phyloP scores from a whole-genome alignment of 1,140 invertebrate species.

The Bombus vancouverensis region DNA sequence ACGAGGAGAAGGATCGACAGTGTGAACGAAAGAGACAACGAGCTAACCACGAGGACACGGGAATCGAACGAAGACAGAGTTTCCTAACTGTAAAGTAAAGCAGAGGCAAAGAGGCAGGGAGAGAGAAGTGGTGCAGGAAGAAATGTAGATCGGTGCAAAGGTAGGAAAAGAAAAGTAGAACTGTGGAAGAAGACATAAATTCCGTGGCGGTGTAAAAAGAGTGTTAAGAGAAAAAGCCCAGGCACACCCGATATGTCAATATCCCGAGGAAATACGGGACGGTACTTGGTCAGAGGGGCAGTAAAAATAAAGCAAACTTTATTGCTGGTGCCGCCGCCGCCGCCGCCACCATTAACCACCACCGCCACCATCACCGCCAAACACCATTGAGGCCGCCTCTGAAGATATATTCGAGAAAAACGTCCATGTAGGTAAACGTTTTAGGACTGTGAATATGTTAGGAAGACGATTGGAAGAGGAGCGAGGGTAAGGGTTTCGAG shows the following conservation, averaged over 20 bases:
- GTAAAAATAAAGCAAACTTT: constrained; percentile 79
- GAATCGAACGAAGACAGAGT: background rate
- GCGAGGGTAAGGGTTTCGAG: constrained; percentile 27
- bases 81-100: background rate
- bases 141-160: constrained; percentile 36
- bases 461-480: background rate
- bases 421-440: constrained; percentile 35
- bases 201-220: constrained; percentile 68
- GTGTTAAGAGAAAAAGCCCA: constrained; percentile 70
- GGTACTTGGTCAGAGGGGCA: constrained; percentile 72
- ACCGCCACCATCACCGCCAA: constrained; percentile 13
- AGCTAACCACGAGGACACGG: background rate
- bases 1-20: background rate
- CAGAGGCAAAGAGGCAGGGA: no score
- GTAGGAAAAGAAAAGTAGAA: background rate
- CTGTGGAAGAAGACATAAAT: constrained; percentile 71
- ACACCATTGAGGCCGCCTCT: constrained; percentile 12
- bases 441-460: constrained; percentile 27
- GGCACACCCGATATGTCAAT: constrained; percentile 75
- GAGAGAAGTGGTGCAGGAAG: background rate
- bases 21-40: background rate
- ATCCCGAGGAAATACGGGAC: constrained; percentile 72
- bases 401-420: constrained; percentile 70
- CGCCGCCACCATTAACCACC: background rate
- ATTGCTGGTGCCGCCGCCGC: constrained; percentile 57